Conservation (phyloP, 2,797 vertebrate species). For the Ambastaia sidthimunki region DNA sequence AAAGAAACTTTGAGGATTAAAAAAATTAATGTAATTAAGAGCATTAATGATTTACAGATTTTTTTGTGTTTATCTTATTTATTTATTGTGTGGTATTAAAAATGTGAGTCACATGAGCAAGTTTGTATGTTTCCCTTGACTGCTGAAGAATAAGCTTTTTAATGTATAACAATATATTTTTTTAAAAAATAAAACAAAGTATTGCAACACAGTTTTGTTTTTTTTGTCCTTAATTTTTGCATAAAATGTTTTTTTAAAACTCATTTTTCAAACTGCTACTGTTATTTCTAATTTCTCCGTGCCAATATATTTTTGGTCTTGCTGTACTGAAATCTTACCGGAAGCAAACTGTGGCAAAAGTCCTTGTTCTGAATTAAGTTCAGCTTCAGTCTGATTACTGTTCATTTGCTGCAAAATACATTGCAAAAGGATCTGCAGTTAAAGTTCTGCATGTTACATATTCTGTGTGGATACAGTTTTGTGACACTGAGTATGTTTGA, state of each 20-base stretch:
- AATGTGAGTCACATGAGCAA: background rate
- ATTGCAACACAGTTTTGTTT: background rate
- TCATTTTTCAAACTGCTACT: background rate
- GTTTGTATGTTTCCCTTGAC: conserved; percentile 13
- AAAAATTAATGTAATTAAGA: too few species aligned
- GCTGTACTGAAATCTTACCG: background rate
- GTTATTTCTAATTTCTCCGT: background rate
- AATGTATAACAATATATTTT: too few species aligned
- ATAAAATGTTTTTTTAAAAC: background rate
- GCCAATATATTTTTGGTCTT: background rate
- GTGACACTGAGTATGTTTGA: conserved; percentile 58
- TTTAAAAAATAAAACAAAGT: conserved; percentile 24
- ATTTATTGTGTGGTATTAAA: conserved; percentile 49
- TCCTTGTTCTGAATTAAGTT: background rate
- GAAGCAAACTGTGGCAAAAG: background rate
- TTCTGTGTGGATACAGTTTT: conserved; percentile 18
- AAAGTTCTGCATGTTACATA: background rate
- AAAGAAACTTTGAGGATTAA: too few species aligned
- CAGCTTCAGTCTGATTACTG: background rate
- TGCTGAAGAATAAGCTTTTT: background rate
- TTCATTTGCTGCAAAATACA: conserved; percentile 5
- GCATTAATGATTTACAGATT: background rate
- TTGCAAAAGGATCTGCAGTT: conserved; percentile 2
- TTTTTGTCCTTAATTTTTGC: background rate
- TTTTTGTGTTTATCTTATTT: conserved; percentile 55